phyloP scores from a whole-genome alignment of 1,140 invertebrate genomes.

The Samia ricini region DNA sequence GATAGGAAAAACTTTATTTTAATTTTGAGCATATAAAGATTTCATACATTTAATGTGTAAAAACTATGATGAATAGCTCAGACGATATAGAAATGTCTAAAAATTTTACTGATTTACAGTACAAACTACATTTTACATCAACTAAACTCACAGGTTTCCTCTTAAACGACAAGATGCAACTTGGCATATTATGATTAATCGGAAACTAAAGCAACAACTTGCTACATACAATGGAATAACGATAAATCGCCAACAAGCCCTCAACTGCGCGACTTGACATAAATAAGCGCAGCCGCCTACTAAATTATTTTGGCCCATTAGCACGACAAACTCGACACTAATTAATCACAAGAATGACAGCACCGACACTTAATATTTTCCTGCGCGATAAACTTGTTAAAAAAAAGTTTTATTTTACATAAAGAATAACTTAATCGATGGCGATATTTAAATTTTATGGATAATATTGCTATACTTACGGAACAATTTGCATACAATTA shows the following conservation, averaged over 20 bases:
- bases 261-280: conserved; percentile 38
- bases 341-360: conserved; percentile 74
- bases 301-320: conserved; percentile 75
- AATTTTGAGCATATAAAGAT: too few species aligned
- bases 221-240: conserved; percentile 27
- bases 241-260: conserved; percentile 42
- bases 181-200: neutral
- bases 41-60: too few species aligned
- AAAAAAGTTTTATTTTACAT: conserved; percentile 12
- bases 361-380: conserved; percentile 70
- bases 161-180: neutral
- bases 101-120: too few species aligned
- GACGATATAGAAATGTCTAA: too few species aligned
- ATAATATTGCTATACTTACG: too few species aligned
- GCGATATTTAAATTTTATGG: neutral
- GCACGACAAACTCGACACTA: conserved; percentile 62
- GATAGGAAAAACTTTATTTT: too few species aligned
- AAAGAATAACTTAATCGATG: neutral
- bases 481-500: too few species aligned
- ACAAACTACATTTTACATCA: too few species aligned
- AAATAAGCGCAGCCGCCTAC: conserved; percentile 62
- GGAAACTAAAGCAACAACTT: neutral
- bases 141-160: neutral
- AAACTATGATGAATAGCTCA: too few species aligned
- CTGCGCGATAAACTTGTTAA: conserved; percentile 31